Conservation (phyloP, 2,888 invertebrate genomes). For the Nemoura dubitans region DNA sequence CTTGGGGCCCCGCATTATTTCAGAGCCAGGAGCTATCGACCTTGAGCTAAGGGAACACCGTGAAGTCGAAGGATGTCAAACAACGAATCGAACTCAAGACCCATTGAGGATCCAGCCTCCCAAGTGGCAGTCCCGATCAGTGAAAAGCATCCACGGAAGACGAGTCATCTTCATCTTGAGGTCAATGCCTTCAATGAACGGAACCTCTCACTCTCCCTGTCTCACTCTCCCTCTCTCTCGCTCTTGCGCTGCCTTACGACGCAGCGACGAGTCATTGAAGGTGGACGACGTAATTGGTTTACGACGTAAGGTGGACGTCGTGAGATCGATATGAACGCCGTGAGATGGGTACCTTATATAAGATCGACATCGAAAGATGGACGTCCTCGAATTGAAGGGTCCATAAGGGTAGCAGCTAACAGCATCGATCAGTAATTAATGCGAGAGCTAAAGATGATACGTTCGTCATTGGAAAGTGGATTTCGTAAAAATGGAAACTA, state of each 20-base stretch:
- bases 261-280: not conserved
- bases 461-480: too few species aligned
- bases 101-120: not conserved
- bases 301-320: not conserved
- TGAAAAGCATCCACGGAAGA: not conserved
- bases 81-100: too few species aligned
- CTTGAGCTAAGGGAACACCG: not conserved
- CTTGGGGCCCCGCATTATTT: not conserved
- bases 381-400: too few species aligned
- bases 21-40: not conserved
- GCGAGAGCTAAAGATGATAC: too few species aligned
- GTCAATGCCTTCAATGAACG: not conserved
- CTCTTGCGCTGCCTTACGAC: not conserved
- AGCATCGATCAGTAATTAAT: too few species aligned
- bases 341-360: too few species aligned
- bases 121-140: not conserved
- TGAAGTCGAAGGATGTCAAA: not conserved
- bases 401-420: too few species aligned
- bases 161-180: constrained; percentile 7
- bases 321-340: not conserved
- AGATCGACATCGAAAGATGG: too few species aligned
- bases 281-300: not conserved
- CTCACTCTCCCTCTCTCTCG: not conserved
- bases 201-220: not conserved
- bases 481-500: too few species aligned